Conservation (phyloP, 2,888 invertebrate genomes). For the Prosapia bicincta region DNA sequence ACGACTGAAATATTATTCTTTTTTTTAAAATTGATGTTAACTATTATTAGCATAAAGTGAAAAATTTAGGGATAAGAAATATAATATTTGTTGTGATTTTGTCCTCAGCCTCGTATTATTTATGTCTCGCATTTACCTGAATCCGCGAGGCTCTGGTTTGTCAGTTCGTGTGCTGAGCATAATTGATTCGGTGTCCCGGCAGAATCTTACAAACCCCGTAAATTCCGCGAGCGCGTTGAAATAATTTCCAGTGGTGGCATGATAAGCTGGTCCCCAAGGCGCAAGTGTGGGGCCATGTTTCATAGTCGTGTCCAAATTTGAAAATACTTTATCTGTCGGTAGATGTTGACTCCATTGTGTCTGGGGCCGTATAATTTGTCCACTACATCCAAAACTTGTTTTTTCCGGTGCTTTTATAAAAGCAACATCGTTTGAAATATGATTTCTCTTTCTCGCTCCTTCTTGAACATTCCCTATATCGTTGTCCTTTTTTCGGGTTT, state of each 20-base stretch:
- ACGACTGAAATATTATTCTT: too few species aligned
- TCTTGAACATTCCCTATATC: conserved; percentile 10
- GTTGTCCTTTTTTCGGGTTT: conserved; percentile 13
- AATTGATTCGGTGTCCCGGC: neutral
- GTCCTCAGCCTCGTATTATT: too few species aligned
- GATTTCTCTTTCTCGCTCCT: conserved; percentile 15
- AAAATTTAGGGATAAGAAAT: too few species aligned
- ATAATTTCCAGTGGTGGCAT: neutral
- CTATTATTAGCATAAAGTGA: too few species aligned
- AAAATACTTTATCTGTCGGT: conserved; percentile 25
- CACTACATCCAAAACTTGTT: conserved; percentile 14
- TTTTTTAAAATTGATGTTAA: too few species aligned
- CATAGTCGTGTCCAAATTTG: conserved; percentile 18
- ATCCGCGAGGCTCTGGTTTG: too few species aligned
- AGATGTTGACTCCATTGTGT: conserved; percentile 27
- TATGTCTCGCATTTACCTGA: too few species aligned
- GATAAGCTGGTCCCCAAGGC: neutral
- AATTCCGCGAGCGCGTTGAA: neutral
- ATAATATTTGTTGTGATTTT: too few species aligned
- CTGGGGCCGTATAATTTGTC: conserved; percentile 19
- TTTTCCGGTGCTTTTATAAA: conserved; percentile 19
- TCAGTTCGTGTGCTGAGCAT: neutral
- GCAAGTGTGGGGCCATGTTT: neutral
- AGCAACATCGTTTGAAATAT: conserved; percentile 20
- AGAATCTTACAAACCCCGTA: neutral